These are phyloP conservation scores for Montipora capitata DNA, from an alignment of 92 coral and sea anemone genomes.

Conservation along the genomic window DNA sequence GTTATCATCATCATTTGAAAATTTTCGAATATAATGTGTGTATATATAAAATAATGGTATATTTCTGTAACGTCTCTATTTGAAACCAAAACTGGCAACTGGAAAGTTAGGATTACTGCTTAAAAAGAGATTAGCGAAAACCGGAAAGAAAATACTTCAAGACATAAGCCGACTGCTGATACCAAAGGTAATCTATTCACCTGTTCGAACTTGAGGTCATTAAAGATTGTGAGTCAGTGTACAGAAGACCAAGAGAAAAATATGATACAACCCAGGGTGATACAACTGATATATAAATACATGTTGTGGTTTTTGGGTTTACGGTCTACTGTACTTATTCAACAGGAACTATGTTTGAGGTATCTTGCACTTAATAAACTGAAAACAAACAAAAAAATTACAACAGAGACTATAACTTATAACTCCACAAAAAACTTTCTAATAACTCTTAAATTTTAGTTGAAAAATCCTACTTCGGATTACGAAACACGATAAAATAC, in stretches of 20 bases:
- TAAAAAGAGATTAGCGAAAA: background rate
- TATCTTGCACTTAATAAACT: slow-evolving; percentile 5
- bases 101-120: slow-evolving; percentile 15
- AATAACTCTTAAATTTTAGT: slow-evolving; percentile 7
- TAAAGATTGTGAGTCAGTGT: background rate
- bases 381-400: background rate
- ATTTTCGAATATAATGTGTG: background rate
- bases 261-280: background rate
- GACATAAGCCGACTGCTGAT: slow-evolving; percentile 11
- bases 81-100: slow-evolving; percentile 15
- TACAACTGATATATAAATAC: background rate
- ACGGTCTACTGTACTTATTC: slow-evolving; percentile 15
- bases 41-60: too few relatives aligned
- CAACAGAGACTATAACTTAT: slow-evolving; percentile 16
- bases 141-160: slow-evolving; percentile 2
- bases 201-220: slow-evolving; percentile 5
- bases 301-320: background rate
- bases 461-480: slow-evolving; percentile 17
- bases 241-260: slow-evolving; percentile 14
- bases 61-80: slow-evolving; percentile 8
- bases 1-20: background rate
- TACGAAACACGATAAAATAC: slow-evolving; percentile 9
- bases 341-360: background rate
- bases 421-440: slow-evolving; percentile 3
- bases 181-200: slow-evolving; percentile 10